Conservation (phyloP, 2,888 invertebrate species). For the Spicauda simplicius region DNA sequence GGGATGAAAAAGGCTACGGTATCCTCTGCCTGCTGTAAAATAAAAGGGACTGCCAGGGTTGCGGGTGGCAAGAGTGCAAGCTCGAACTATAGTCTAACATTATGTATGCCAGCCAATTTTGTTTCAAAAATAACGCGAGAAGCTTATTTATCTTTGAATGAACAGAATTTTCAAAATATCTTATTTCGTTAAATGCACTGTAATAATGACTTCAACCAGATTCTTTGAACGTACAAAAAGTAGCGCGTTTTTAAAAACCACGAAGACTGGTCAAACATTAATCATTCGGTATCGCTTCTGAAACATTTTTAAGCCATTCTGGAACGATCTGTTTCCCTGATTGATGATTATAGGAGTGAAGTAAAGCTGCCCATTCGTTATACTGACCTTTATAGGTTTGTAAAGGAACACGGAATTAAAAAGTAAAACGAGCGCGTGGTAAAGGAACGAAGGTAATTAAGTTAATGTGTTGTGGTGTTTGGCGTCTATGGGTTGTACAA, state of each 20-base stretch:
- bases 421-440: not conserved
- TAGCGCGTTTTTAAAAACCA: not conserved
- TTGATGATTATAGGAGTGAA: constrained; percentile 21
- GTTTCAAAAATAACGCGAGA: no score
- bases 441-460: no score
- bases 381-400: constrained; percentile 12
- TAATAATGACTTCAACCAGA: not conserved
- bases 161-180: no score
- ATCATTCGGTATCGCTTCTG: constrained; percentile 10
- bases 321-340: constrained; percentile 22
- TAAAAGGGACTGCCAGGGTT: no score
- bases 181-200: not conserved
- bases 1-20: no score
- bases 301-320: constrained; percentile 22
- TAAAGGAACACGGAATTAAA: not conserved
- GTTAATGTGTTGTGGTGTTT: no score
- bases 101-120: no score
- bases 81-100: no score
- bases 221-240: not conserved
- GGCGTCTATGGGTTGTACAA: no score
- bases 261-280: constrained; percentile 11
- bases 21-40: no score
- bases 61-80: no score
- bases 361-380: constrained; percentile 12
- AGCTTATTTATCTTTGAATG: no score